Conservation (phyloP, 2,113 vertebrate species). For the Dromiciops gliroides region DNA sequence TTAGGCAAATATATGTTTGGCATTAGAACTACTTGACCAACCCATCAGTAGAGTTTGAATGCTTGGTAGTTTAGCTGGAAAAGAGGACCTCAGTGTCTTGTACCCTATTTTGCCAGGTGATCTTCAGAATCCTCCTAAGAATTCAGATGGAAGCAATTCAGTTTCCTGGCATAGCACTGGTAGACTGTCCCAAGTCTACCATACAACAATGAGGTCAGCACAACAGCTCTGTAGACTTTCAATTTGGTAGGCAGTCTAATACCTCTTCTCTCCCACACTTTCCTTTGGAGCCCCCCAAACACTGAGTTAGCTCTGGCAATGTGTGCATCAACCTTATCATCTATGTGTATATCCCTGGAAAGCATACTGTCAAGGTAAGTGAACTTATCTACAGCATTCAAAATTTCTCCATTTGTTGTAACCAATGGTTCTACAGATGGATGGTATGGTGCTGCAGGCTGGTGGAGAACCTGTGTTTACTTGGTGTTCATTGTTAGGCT, state of each 20-base stretch:
- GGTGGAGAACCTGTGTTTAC: background rate
- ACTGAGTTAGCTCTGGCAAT: background rate
- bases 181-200: too few relatives aligned
- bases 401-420: background rate
- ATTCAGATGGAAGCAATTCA: too few relatives aligned
- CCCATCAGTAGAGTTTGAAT: too few relatives aligned
- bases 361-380: background rate
- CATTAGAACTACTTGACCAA: too few relatives aligned
- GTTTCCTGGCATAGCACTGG: too few relatives aligned
- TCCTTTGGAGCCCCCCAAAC: background rate
- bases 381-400: background rate
- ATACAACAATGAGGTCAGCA: too few relatives aligned
- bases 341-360: background rate
- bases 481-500: background rate
- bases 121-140: too few relatives aligned
- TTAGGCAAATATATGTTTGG: too few relatives aligned
- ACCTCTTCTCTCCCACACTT: background rate
- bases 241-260: background rate
- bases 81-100: too few relatives aligned
- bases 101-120: too few relatives aligned
- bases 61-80: too few relatives aligned
- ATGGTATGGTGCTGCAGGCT: background rate
- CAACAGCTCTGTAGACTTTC: too few relatives aligned
- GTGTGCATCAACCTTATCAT: background rate
- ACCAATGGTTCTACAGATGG: background rate